phyloP scores from a whole-genome alignment of 2,888 invertebrate genomes.

The Bhutanitis thaidina region DNA sequence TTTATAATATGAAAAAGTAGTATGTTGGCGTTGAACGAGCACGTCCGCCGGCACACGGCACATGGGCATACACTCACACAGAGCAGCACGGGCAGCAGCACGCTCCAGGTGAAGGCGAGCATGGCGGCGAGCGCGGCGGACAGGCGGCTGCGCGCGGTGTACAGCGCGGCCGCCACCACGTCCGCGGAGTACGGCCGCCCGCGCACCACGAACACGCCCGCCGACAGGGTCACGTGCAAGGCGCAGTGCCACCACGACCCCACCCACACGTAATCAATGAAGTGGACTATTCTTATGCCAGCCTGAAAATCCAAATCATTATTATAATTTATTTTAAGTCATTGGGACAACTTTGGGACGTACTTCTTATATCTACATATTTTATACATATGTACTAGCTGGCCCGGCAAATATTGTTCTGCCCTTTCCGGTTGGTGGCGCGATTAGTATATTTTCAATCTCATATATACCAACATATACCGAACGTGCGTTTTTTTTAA shows the following conservation, averaged over 20 bases:
- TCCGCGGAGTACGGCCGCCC: constrained; percentile 93
- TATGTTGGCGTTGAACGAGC: too few relatives aligned
- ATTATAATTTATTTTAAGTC: too few relatives aligned
- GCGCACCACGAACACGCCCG: constrained; percentile 91
- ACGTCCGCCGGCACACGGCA: constrained; percentile 42
- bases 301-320: constrained; percentile 54
- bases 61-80: constrained; percentile 80
- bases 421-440: too few relatives aligned
- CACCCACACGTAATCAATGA: constrained; percentile 90
- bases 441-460: too few relatives aligned
- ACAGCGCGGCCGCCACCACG: constrained; percentile 75
- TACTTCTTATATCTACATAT: too few relatives aligned
- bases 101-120: constrained; percentile 92
- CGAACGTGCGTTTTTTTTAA: too few relatives aligned
- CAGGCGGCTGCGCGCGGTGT: constrained; percentile 50
- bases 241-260: constrained; percentile 94
- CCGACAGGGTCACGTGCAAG: constrained; percentile 86
- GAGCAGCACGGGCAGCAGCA: constrained; percentile 89
- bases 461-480: too few relatives aligned
- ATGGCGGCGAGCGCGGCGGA: constrained; percentile 81
- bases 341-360: too few relatives aligned
- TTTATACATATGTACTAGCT: too few relatives aligned
- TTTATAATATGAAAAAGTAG: too few relatives aligned
- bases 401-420: too few relatives aligned
- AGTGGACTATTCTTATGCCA: constrained; percentile 90